Conservation (phyloP, 2,113 vertebrate species). For the Condylura cristata region DNA sequence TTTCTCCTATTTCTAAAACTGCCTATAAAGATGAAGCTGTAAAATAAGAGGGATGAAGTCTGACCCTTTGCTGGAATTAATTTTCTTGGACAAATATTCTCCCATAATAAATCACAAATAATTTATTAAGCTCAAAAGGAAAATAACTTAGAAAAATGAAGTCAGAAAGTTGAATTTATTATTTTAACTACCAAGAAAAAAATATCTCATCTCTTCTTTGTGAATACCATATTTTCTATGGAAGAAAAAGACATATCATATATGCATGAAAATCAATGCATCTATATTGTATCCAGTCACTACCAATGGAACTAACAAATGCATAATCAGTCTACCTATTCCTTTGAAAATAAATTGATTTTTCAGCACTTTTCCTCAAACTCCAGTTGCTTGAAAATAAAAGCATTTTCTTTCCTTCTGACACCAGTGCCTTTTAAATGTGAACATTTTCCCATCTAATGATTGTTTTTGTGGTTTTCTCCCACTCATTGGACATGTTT, state of each 20-base stretch:
- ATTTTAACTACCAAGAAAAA: neutral
- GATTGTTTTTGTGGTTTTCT: slow-evolving; percentile 54
- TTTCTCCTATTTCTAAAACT: slow-evolving; percentile 29
- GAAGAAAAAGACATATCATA: slow-evolving; percentile 48
- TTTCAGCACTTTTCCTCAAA: slow-evolving; percentile 65
- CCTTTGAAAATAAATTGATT: slow-evolving; percentile 76
- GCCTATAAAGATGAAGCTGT: neutral
- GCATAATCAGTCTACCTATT: slow-evolving; percentile 61
- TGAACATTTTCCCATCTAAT: slow-evolving; percentile 56
- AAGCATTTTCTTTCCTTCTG: slow-evolving; percentile 68
- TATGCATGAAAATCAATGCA: slow-evolving; percentile 58
- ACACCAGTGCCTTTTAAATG: slow-evolving; percentile 64
- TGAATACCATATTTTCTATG: slow-evolving; percentile 36
- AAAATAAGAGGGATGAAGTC: neutral
- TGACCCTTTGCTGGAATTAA: neutral
- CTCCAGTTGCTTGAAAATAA: slow-evolving; percentile 64
- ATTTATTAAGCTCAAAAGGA: slow-evolving; percentile 41
- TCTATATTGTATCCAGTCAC: slow-evolving; percentile 60
- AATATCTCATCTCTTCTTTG: slow-evolving; percentile 10
- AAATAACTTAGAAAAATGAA: slow-evolving; percentile 48
- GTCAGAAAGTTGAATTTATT: slow-evolving; percentile 13
- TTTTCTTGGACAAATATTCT: slow-evolving; percentile 42
- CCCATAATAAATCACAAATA: slow-evolving; percentile 57
- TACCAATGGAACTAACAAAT: slow-evolving; percentile 57
- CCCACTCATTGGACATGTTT: slow-evolving; percentile 32